Percentiles rank a stretch among this genome's conserved stretches.
Conservation (phyloP, 2,888 invertebrate genomes). For the Synanthedon vespiformis region DNA sequence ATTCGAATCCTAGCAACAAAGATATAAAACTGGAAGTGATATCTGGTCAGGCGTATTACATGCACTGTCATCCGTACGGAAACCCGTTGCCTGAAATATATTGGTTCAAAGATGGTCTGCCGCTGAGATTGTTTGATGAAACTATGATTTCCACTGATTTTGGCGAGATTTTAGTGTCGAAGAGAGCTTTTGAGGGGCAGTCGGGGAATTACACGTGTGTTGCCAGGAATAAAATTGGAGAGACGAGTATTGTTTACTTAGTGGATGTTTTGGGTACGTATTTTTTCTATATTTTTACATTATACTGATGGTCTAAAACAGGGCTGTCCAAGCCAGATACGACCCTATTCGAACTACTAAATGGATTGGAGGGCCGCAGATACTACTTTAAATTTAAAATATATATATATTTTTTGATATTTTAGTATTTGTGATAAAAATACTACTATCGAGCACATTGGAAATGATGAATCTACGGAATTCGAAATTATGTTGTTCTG, state of each 20-base stretch:
- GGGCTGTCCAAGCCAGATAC: no score
- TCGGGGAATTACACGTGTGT: slow-evolving; percentile 72
- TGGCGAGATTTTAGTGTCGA: slow-evolving; percentile 42
- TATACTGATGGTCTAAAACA: no score
- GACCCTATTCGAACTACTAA: no score
- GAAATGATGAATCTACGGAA: no score
- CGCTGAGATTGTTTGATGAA: slow-evolving; percentile 59
- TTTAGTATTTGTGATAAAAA: no score
- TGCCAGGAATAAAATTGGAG: slow-evolving; percentile 69
- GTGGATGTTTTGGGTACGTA: slow-evolving; percentile 58
- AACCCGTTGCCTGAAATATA: slow-evolving; percentile 70
- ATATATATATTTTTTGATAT: no score
- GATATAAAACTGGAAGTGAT: slow-evolving; percentile 38
- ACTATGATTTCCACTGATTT: slow-evolving; percentile 43
- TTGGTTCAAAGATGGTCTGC: slow-evolving; percentile 70
- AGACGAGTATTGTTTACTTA: slow-evolving; percentile 44
- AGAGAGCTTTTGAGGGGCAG: slow-evolving; percentile 32
- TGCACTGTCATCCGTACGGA: slow-evolving; percentile 71
- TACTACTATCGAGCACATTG: no score
- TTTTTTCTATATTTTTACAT: slow-evolving; percentile 1
- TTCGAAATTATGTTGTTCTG: no score
- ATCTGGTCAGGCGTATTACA: slow-evolving; percentile 48
- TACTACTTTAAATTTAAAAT: no score
- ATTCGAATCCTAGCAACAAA: slow-evolving; percentile 18
- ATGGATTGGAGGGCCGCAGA: no score